Evolutionary conservation across 2,797 vertebrate genomes (phyloP).

Genomic region (Lithobates pipiens): DNA sequence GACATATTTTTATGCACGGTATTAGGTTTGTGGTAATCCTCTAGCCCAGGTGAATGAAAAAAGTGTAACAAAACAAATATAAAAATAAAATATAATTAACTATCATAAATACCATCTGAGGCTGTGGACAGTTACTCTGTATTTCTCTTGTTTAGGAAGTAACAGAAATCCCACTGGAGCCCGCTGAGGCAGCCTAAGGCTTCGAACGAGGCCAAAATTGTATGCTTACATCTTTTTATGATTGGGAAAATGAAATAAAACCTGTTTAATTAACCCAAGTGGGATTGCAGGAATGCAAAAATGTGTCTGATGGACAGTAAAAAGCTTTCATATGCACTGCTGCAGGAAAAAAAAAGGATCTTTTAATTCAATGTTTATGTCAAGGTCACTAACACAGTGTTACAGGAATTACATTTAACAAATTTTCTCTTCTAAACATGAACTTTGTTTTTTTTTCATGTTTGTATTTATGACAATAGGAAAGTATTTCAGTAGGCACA

Average conservation of each 20-base stretch:
- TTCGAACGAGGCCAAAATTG: slow-evolving; percentile 54
- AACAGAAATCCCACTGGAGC: slow-evolving; percentile 40
- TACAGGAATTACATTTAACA: slow-evolving; percentile 17
- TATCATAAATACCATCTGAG: background rate
- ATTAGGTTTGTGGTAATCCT: too few species aligned
- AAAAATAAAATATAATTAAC: background rate
- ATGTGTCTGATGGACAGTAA: slow-evolving; percentile 55
- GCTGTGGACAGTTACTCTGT: slow-evolving; percentile 25
- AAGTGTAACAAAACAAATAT: background rate
- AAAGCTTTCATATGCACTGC: slow-evolving; percentile 46
- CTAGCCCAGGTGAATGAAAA: too few species aligned
- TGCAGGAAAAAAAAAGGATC: slow-evolving; percentile 48
- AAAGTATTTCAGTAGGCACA: slow-evolving; percentile 58
- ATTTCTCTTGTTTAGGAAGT: slow-evolving; percentile 20
- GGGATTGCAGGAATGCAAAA: slow-evolving; percentile 61
- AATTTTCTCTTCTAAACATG: slow-evolving; percentile 1
- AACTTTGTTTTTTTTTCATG: background rate
- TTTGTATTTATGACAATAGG: slow-evolving; percentile 54
- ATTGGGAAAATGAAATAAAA: slow-evolving; percentile 49
- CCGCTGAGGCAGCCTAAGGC: slow-evolving; percentile 13
- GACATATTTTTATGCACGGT: too few species aligned
- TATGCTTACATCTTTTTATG: slow-evolving; percentile 34
- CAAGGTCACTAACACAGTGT: slow-evolving; percentile 14
- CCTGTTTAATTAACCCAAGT: slow-evolving; percentile 54
- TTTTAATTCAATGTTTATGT: slow-evolving; percentile 24